Percentiles rank a stretch among this genome's conserved stretches.
phyloP scores from a whole-genome alignment of 2,113 vertebrate species.

The Nothoprocta perdicaria region DNA sequence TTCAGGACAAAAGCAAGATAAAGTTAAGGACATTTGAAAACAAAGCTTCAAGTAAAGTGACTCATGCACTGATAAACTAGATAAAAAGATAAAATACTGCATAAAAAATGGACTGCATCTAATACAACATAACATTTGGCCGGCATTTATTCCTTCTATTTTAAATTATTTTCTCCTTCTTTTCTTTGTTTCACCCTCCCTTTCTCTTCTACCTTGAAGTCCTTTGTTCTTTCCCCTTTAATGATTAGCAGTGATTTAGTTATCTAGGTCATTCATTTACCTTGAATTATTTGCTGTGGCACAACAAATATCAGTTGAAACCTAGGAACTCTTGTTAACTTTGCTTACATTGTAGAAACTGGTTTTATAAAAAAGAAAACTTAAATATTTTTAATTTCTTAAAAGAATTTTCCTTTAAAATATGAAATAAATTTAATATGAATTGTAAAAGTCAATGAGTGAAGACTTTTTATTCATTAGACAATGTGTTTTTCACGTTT shows the following conservation, averaged over 20 bases:
- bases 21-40: slow-evolving; percentile 67
- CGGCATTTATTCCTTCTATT: not conserved
- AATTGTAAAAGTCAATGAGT: slow-evolving; percentile 35
- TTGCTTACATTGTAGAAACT: not conserved
- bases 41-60: slow-evolving; percentile 41
- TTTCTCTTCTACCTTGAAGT: slow-evolving; percentile 1
- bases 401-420: slow-evolving; percentile 30
- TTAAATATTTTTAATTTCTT: slow-evolving; percentile 30
- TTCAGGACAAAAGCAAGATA: slow-evolving; percentile 61
- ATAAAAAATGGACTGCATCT: not conserved
- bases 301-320: slow-evolving; percentile 29
- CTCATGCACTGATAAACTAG: slow-evolving; percentile 40
- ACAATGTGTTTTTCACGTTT: slow-evolving; percentile 48
- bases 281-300: slow-evolving; percentile 46
- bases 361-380: not conserved
- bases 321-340: slow-evolving; percentile 6
- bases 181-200: slow-evolving; percentile 25
- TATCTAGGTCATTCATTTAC: slow-evolving; percentile 66
- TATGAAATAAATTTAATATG: slow-evolving; percentile 7
- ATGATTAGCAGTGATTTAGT: slow-evolving; percentile 44
- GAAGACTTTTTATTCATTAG: slow-evolving; percentile 53
- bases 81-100: slow-evolving; percentile 39
- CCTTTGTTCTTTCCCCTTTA: slow-evolving; percentile 56
- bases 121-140: not conserved
- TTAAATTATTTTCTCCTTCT: not conserved